Base-by-base conservation (phyloP, 1,140 invertebrate genomes). In the Drosophila mayri region DNA sequence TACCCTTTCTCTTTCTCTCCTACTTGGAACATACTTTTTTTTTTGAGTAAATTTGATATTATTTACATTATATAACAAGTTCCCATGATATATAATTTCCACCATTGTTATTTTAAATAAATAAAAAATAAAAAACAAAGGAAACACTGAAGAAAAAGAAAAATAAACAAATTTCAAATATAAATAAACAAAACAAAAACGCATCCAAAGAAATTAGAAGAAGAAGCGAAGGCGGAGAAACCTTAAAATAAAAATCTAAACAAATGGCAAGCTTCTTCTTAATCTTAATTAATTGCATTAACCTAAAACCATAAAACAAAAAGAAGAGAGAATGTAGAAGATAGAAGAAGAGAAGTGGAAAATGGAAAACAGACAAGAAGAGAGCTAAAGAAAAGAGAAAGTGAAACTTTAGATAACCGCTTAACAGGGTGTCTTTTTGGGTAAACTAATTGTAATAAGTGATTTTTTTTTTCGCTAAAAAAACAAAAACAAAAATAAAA, bases 51-150 rank as follows among this genome's bases (percentile, higher is more conserved):
- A 38, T 58, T 76, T 63, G 55, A 76, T 76, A 76, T 76, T 76
- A 76, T 76, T 76, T 76, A 38, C 37, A 78, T 58, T 58, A 73
- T 40, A 61, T 32, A 32, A 44, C 41, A 55, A 61, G 58, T 87
- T 67, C 22, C 22, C 70, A 87, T 68, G 28, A 50, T 65, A 54
- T 65, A 54, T 60, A 68, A 81, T 73, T 76, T 85, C 66, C 62
- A 76, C 58, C 77, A 81, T 81, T 85, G 83, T 82, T 87, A 86
- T 79, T 87, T 83, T 82, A 74, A 80, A 87, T 73, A 82, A 84
- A 72, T 44, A 80, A 57, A 12, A 43, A 55, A 25, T 18, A 67
- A 77, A 67, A 46, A 40, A 6, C 18, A 12, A 44, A 22, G 22
- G 43, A 46, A 71, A 64, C 64, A 54, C 40, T 20, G 32, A 73